These are phyloP conservation scores for Porites lutea DNA, from an alignment of 64 coral and sea anemone species.

Conservation along the genomic window DNA sequence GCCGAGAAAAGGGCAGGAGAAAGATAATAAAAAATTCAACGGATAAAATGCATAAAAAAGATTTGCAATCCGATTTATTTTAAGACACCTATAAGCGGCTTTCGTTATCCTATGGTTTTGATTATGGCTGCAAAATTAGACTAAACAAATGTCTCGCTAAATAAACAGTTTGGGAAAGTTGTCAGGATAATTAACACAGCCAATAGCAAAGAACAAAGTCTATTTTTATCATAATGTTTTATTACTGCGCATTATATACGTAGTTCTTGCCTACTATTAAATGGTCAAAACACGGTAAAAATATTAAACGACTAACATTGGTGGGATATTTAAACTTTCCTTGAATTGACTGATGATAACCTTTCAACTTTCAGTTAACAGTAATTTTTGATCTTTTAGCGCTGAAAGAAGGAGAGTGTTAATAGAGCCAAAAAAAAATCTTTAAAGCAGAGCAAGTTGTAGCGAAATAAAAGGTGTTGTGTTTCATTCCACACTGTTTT, in stretches of 20 bases:
- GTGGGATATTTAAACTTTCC: neutral
- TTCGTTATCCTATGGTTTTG: neutral
- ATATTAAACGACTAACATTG: neutral
- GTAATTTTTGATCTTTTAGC: neutral
- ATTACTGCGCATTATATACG: no score
- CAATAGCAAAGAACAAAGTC: neutral
- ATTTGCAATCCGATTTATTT: constrained; percentile 1
- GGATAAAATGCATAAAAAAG: neutral
- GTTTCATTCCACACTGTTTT: no score
- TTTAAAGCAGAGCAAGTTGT: no score
- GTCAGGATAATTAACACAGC: no score
- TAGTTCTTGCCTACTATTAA: no score
- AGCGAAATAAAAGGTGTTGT: no score
- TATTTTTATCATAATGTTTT: neutral
- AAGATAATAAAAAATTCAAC: neutral
- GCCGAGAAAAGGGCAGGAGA: neutral
- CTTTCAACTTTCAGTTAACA: neutral
- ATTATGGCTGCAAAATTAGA: neutral
- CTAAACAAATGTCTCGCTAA: constrained; percentile 7
- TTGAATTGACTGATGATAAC: neutral
- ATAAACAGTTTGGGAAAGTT: neutral
- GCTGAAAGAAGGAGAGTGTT: neutral
- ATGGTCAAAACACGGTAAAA: neutral
- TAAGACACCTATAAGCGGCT: neutral
- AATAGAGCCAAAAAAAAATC: neutral